Base-by-base conservation (phyloP, 2,888 invertebrate genomes). In the Ophioninae sp. region DNA sequence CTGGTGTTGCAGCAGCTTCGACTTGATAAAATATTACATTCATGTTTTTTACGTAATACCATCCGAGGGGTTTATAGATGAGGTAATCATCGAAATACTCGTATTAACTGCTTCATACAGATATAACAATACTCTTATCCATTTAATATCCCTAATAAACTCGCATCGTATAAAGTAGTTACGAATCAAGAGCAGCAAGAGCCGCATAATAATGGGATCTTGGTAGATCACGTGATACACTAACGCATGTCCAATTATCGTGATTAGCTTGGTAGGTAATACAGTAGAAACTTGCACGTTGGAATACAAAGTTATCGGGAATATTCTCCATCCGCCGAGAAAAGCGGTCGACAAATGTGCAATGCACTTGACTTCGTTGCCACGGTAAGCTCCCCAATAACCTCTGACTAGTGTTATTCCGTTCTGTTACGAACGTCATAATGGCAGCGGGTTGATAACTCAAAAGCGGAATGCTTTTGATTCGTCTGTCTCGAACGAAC, bases 251-350 rank as follows among this genome's bases (percentile, higher is more conserved):
- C 68, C 51, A 81, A 78, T 74, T 88, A 87, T 89, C 84, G 87
- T 93, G 90, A 87, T 87, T 88, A 93, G 93, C 89, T 88, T 93
- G 87, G 88, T 93, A 88, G 93, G 93, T 89, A 90, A 91, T 87
- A 90, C 90, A 80, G 89, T 92, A 89, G 93, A 94, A 88, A 92
- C 87, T 85, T 91, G 90, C 87, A 90, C 90, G 81, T 90, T 93
- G 90, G 90, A 92, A 87, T 93, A 92, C 89, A 91, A 91, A 88
- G 89, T 93, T 86, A 86, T 93, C 85, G 93, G 93, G 86, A 93
- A 93, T 87, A 90, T 90, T 83, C 85, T 90, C 65, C 86, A 61
- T 86, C 88, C 74, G 79, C 87, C 86, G 58, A 80, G 80, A 79
- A 88, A 87, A 82, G 85, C 82, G 73, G 80, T 88, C 83, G 85